phyloP scores from a whole-genome alignment of 2,113 vertebrate species.

The Limanda limanda region DNA sequence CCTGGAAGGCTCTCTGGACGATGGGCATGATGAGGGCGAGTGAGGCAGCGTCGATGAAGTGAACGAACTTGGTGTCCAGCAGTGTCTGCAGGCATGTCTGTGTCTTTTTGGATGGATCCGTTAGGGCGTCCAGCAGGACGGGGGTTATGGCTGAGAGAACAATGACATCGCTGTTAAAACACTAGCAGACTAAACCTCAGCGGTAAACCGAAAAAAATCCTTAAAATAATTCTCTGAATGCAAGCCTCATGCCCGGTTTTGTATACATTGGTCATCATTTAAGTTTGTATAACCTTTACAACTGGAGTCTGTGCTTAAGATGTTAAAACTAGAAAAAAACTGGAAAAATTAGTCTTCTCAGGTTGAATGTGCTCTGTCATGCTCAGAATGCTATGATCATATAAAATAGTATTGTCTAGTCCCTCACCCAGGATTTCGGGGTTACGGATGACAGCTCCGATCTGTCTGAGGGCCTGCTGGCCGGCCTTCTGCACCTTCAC shows the following conservation, averaged over 20 bases:
- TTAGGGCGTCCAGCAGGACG: constrained; percentile 94
- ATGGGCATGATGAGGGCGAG: constrained; percentile 99
- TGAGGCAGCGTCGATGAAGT: constrained; percentile 98
- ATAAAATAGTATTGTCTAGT: background rate
- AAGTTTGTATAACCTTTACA: background rate
- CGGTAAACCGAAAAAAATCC: background rate
- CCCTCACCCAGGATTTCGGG: constrained; percentile 94
- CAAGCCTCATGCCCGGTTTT: no score
- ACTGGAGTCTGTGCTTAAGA: no score
- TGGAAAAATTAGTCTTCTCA: no score
- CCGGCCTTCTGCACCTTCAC: constrained; percentile 99
- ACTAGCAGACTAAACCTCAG: background rate
- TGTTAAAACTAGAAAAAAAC: no score
- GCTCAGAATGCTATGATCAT: background rate
- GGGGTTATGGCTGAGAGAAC: constrained; percentile 90
- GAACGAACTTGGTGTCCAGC: constrained; percentile 98
- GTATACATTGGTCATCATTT: background rate
- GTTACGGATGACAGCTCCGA: constrained; percentile 97
- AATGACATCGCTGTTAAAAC: background rate
- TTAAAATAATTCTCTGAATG: no score
- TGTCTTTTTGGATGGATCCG: constrained; percentile 94
- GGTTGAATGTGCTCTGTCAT: background rate
- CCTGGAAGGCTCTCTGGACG: constrained; percentile 97
- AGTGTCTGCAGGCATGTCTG: constrained; percentile 96
- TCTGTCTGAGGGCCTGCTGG: constrained; percentile 95